These are phyloP conservation scores for Equus quagga DNA, from an alignment of 2,113 vertebrate species.

Conservation along the genomic window DNA sequence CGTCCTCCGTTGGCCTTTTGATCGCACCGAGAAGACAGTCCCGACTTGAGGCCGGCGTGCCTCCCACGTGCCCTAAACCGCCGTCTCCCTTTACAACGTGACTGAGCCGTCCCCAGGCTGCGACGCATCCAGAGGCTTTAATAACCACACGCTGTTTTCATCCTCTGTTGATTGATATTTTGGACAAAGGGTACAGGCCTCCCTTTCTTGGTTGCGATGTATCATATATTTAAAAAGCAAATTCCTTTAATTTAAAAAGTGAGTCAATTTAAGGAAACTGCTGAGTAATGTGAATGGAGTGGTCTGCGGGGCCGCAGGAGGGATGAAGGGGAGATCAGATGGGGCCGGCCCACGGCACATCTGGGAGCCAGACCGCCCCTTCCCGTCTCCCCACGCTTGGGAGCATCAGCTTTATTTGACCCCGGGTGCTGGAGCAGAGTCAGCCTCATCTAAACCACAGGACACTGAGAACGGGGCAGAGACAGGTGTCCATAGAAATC, in stretches of 20 bases:
- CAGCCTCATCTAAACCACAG: background rate
- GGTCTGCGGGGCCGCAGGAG: background rate
- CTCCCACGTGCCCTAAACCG: background rate
- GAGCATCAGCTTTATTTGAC: background rate
- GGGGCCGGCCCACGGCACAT: too few relatives aligned
- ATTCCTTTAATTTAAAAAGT: background rate
- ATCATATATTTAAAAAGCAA: background rate
- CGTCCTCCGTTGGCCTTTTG: background rate
- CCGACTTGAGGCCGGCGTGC: background rate
- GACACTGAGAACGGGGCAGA: too few relatives aligned
- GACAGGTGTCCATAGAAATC: too few relatives aligned
- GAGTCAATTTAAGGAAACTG: background rate
- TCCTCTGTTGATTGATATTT: background rate
- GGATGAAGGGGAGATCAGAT: background rate
- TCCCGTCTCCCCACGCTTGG: background rate
- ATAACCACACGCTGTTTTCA: background rate
- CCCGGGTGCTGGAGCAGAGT: background rate
- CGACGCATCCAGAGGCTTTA: background rate
- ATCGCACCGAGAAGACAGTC: background rate
- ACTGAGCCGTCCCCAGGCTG: too few relatives aligned
- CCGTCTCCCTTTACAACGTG: fast-evolving
- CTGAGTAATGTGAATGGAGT: background rate
- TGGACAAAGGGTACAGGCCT: background rate
- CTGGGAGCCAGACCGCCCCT: too few relatives aligned
- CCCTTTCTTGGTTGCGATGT: background rate